Conservation (phyloP, 2,888 invertebrate species). For the Diadegma fenestrale region DNA sequence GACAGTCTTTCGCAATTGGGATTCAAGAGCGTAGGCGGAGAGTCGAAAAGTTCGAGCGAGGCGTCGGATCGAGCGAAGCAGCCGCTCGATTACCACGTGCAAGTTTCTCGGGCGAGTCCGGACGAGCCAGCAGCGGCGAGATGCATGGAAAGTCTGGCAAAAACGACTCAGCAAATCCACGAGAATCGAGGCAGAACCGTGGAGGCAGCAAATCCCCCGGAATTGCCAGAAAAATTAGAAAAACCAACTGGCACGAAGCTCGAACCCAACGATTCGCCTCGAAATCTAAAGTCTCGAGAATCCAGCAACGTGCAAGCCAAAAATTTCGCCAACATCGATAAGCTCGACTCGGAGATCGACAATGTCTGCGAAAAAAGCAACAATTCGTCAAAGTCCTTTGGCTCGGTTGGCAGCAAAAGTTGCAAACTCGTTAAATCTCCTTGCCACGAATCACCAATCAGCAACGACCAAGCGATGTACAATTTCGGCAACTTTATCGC, state of each 20-base stretch:
- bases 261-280: background rate
- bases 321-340: background rate
- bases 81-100: constrained; percentile 45
- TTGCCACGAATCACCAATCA: constrained; percentile 34
- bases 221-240: background rate
- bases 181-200: constrained; percentile 17
- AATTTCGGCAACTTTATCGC: constrained; percentile 54
- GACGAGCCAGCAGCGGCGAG: background rate
- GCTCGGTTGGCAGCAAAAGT: constrained; percentile 26
- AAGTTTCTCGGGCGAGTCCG: constrained; percentile 20
- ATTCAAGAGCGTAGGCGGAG: constrained; percentile 44
- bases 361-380: constrained; percentile 11
- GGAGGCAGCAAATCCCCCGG: background rate
- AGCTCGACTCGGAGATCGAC: background rate
- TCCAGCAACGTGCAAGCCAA: background rate
- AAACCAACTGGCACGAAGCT: background rate
- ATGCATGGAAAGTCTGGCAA: background rate
- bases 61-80: constrained; percentile 29
- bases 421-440: constrained; percentile 29
- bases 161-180: background rate
- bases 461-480: constrained; percentile 43
- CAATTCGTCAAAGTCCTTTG: background rate
- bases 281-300: background rate
- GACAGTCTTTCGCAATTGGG: constrained; percentile 51
- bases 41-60: constrained; percentile 29